Evolutionary conservation across 2,113 vertebrate genomes (phyloP), one percentile per base, ranked within the genome.

Genomic region (Cynoglossus semilaevis): DNA sequence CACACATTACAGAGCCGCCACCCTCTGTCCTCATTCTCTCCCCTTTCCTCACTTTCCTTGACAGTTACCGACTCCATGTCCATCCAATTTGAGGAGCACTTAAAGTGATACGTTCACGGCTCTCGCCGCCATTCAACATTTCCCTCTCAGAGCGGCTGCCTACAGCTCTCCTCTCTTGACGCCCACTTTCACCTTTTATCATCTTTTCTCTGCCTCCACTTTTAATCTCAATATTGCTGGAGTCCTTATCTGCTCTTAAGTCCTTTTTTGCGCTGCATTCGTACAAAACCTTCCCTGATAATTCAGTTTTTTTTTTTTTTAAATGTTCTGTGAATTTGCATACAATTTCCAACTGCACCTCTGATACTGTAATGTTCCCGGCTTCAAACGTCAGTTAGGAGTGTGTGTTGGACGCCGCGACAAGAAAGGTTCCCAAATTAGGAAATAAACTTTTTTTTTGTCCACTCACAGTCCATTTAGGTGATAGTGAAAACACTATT

Each of bases 1-100:
- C 65, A 77, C 74, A 81, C 84, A 80, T 78, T 84, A 80, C 15
- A 41, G 44, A 76, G 80, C 72, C 77, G 59, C 72, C 73, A 69
- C 80, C 79, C 79, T 85, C 50, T 47, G 72, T 82, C 78, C 85
- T 81, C 68, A 55, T 65, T 73, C 58, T 54, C 55, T 51, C 53
- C 69, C 54, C 52, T n/a, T 9, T 44, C 70, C 59, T 57, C 79
- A 58, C 73, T 79, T 56, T 37, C 74, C 63, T 63, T 63, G 61
- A 53, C 72, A 63, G 61, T 79, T 67, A 60, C 70, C 8, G 56
- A 77, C 56, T 60, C 80, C 17, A 29, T 79, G 70, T 81, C 74
- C 48, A 43, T 78, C 79, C 81, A 83, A 82, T 85, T 82, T 83
- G 70, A 12, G 38, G 42, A 44, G 51, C 59, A 76, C 80, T 84